Base-by-base conservation (phyloP, 2,888 invertebrate genomes). In the Apomyelois bistriatella region DNA sequence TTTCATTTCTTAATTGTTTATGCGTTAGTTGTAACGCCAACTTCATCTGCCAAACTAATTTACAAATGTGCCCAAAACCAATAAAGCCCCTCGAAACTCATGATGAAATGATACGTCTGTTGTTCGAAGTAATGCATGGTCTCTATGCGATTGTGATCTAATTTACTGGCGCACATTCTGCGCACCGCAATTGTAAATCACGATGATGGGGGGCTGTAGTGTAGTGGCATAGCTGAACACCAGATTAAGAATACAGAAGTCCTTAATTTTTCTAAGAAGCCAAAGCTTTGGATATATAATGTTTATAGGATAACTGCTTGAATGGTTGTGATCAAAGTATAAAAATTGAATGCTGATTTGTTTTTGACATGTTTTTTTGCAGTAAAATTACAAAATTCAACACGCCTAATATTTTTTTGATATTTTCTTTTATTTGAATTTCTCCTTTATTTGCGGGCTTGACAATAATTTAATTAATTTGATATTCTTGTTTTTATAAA, bases 71-170 rank as follows among this genome's bases (percentile, higher is more conserved):
- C 9, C 30, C 3, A 13, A 30, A 13, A 46, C n/a, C 10, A 10
- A 46, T 16, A 46, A 16, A 32, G 9, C 35, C 10, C n/a, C n/a
- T 42, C 15, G 32, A 9, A 46, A 32, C 8, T 32, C 15, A 16
- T 6, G 30, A 35, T 32, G 30, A 13, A 30, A 30, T 32, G 32
- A 35, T 32, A 28, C 36, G 48, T 38, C 38, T 38, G 38, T 38
- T 46, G 46, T 46, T 32, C 13, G 46, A 46, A 35, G 46, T 46
- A 46, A 46, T 46, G 46, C 32, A 46, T 46, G 78, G 85, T 78
- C 77, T 75, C 76, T 74, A 65, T 63, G 81, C 85, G 87, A 88
- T 88, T 87, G 86, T 81, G 85, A 88, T 88, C 87, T 80, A 85
- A 88, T 87, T 87, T 88, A 88, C 79, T 79, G 83, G 80, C 75